phyloP scores from a whole-genome alignment of 2,797 vertebrate genomes.

The Ptychobarbus kaznakovi region DNA sequence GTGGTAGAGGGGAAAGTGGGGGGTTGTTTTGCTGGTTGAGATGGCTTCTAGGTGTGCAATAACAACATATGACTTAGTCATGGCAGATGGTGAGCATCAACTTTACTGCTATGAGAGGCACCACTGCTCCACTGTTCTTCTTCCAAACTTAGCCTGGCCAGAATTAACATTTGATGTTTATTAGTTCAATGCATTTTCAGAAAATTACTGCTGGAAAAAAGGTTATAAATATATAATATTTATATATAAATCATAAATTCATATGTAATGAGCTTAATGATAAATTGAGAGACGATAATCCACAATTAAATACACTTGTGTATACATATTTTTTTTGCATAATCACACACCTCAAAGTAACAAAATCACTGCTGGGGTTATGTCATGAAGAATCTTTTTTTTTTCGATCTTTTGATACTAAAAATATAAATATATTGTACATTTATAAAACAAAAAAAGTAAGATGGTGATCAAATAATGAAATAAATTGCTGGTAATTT shows the following conservation, averaged over 20 bases:
- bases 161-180: no score
- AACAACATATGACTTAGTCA: constrained; percentile 54
- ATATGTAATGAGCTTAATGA: neutral
- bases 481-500: neutral
- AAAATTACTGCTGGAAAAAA: neutral
- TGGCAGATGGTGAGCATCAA: neutral
- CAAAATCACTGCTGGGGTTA: neutral
- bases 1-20: constrained; percentile 62
- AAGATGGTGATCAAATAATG: neutral
- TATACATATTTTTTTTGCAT: no score
- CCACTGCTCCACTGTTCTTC: neutral
- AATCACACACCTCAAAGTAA: neutral
- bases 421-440: neutral
- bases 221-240: neutral
- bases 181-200: neutral
- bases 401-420: neutral
- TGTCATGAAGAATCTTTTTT: neutral
- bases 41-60: constrained; percentile 66
- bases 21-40: constrained; percentile 65
- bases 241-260: neutral
- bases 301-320: neutral
- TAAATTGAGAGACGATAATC: neutral
- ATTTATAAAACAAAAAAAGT: neutral
- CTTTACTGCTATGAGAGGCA: neutral
- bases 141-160: neutral